Conservation (phyloP, 2,113 vertebrate genomes). For the Psammodynastes pulverulentus region DNA sequence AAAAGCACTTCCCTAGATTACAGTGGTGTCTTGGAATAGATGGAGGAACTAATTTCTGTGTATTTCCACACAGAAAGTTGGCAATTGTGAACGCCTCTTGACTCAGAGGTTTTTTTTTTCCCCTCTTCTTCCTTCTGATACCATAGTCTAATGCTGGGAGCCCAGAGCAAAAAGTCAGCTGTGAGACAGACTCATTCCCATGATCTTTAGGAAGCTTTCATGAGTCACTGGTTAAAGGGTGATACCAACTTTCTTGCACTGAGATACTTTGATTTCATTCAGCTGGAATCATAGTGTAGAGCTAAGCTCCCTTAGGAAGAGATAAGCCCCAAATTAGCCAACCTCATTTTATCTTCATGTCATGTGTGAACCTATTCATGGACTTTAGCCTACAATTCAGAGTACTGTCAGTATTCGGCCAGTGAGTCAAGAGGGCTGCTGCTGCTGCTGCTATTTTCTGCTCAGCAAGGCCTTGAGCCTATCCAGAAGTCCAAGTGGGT, state of each 20-base stretch:
- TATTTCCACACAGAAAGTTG: not conserved
- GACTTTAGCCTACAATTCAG: not conserved
- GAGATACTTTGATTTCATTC: not conserved
- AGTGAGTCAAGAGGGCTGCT: not conserved
- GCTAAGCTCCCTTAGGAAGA: not conserved
- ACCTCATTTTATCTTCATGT: not conserved
- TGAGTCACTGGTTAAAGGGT: conserved; percentile 3
- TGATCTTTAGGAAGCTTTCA: not conserved
- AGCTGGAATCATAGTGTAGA: not conserved
- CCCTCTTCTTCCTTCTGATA: not conserved
- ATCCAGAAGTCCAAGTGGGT: not conserved
- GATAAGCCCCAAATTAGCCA: not conserved
- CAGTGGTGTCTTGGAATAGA: not conserved
- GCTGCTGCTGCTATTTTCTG: not conserved
- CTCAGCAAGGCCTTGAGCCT: not conserved
- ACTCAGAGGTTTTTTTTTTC: not conserved
- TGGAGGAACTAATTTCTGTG: not conserved
- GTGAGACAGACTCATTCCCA: not conserved
- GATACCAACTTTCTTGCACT: not conserved
- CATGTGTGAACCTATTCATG: not conserved
- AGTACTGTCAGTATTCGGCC: not conserved
- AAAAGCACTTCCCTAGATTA: not conserved
- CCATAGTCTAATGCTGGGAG: not conserved
- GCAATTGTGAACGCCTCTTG: not conserved
- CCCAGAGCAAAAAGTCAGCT: not conserved